phyloP scores from a whole-genome alignment of 1,140 invertebrate genomes.

The Hylaeus volcanicus region DNA sequence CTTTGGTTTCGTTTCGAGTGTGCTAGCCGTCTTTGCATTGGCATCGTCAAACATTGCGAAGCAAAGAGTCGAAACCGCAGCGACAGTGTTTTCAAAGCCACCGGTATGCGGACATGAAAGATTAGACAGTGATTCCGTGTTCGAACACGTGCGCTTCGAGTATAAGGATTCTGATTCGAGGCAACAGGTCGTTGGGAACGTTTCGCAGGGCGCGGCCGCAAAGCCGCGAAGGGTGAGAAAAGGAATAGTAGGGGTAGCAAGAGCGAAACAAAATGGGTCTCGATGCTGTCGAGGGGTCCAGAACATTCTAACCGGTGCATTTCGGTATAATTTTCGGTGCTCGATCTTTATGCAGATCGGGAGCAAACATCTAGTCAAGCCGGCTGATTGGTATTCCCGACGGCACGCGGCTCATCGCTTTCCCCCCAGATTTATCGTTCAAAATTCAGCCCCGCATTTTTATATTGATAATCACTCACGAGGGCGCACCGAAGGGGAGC shows the following conservation, averaged over 20 bases:
- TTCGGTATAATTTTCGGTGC: slow-evolving; percentile 68
- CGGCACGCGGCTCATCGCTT: slow-evolving; percentile 61
- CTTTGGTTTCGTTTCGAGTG: neutral
- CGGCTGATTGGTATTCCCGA: slow-evolving; percentile 73
- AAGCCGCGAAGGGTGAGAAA: slow-evolving; percentile 30
- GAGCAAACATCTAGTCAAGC: slow-evolving; percentile 73
- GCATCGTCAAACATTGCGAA: neutral
- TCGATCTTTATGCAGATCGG: slow-evolving; percentile 74
- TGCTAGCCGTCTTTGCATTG: too few species aligned
- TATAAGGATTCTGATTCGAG: slow-evolving; percentile 38
- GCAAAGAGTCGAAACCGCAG: slow-evolving; percentile 29
- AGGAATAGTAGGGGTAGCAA: neutral
- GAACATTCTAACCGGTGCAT: slow-evolving; percentile 52
- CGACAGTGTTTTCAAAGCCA: slow-evolving; percentile 21
- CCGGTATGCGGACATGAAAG: slow-evolving; percentile 40
- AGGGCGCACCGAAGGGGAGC: slow-evolving; percentile 38
- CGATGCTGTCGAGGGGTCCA: neutral
- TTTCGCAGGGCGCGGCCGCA: slow-evolving; percentile 38
- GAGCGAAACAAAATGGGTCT: slow-evolving; percentile 31
- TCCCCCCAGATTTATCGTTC: slow-evolving; percentile 69
- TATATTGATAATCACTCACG: slow-evolving; percentile 72
- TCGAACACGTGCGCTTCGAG: slow-evolving; percentile 16
- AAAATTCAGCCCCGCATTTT: slow-evolving; percentile 72
- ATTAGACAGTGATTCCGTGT: slow-evolving; percentile 39
- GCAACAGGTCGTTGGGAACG: slow-evolving; percentile 38